Evolutionary conservation across 2,888 invertebrate species (phyloP).

Genomic region (Synergus gifuensis): DNA sequence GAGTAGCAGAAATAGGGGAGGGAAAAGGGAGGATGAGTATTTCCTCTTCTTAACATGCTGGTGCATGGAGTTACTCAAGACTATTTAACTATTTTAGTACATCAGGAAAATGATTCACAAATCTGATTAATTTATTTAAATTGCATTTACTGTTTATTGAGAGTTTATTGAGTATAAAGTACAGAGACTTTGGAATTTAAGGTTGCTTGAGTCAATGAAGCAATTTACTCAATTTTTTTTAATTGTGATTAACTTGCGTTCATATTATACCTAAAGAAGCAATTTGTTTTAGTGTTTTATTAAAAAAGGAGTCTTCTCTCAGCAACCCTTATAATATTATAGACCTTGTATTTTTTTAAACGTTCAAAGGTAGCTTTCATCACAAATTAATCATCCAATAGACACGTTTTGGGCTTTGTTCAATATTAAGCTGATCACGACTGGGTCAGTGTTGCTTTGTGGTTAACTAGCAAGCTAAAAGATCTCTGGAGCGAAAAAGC

Average conservation of each 20-base stretch:
- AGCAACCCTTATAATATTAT: neutral
- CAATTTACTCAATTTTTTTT: too few species aligned
- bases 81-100: neutral
- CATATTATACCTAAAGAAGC: too few species aligned
- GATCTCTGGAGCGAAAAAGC: conserved; percentile 46
- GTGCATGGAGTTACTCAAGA: neutral
- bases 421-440: conserved; percentile 3
- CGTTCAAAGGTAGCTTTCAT: neutral
- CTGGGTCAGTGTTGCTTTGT: conserved; percentile 41
- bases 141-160: neutral
- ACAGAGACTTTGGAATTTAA: neutral
- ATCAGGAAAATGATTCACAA: neutral
- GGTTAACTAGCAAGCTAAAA: conserved; percentile 61
- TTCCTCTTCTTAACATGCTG: neutral
- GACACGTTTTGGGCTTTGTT: conserved; percentile 26
- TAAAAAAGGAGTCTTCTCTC: too few species aligned
- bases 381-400: neutral
- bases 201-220: neutral
- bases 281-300: too few species aligned
- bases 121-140: neutral
- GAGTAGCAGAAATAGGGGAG: conserved; percentile 46
- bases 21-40: conserved; percentile 21
- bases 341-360: neutral
- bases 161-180: neutral
- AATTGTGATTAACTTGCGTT: too few species aligned